These are phyloP conservation scores for Episyrphus balteatus DNA, from an alignment of 1,140 invertebrate genomes.

Conservation along the genomic window DNA sequence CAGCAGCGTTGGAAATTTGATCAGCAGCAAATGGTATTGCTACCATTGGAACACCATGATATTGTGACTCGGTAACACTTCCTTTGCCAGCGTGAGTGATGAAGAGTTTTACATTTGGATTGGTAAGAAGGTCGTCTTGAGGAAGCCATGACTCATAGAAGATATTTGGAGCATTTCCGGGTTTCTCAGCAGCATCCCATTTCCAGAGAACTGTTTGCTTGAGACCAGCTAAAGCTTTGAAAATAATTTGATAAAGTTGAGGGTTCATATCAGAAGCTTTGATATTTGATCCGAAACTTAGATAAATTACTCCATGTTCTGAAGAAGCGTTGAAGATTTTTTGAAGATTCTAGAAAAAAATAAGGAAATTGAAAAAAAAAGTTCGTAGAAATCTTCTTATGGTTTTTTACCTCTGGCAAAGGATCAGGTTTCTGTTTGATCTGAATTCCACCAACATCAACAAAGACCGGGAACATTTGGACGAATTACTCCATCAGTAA, in stretches of 20 bases:
- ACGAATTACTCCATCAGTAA: slow-evolving; percentile 27
- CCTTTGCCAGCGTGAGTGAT: slow-evolving; percentile 46
- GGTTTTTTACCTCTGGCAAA: slow-evolving; percentile 26
- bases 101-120: slow-evolving; percentile 38
- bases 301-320: slow-evolving; percentile 43
- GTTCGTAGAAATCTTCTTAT: no score
- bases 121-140: slow-evolving; percentile 40
- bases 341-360: slow-evolving; percentile 40
- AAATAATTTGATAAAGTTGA: slow-evolving; percentile 27
- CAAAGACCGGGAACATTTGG: slow-evolving; percentile 34
- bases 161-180: slow-evolving; percentile 38
- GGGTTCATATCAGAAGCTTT: slow-evolving; percentile 26
- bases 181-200: slow-evolving; percentile 23
- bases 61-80: slow-evolving; percentile 38
- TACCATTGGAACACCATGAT: slow-evolving; percentile 14
- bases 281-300: slow-evolving; percentile 45
- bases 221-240: slow-evolving; percentile 6
- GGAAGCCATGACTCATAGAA: slow-evolving; percentile 38
- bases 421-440: slow-evolving; percentile 28
- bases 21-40: slow-evolving; percentile 16
- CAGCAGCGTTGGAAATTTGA: slow-evolving; percentile 13
- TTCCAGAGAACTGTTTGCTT: slow-evolving; percentile 43
- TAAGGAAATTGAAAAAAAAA: slow-evolving; percentile 15
- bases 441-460: slow-evolving; percentile 40
- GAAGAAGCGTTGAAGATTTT: no score